Conservation (phyloP, 2,888 invertebrate genomes). For the Lysandra bellargus region DNA sequence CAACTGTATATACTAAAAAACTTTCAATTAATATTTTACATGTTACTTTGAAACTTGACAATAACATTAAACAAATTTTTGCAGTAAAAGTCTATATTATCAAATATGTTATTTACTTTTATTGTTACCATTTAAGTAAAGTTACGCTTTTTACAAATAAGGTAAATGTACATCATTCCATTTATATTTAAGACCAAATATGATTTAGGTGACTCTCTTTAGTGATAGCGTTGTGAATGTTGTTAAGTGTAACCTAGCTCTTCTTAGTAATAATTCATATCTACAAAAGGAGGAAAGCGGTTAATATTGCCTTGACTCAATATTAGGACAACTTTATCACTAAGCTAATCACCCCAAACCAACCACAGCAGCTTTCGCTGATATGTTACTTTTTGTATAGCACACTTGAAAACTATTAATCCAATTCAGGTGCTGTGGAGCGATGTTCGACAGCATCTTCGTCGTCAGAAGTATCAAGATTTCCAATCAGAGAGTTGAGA, state of each 20-base stretch:
- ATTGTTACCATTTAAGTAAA: slow-evolving; percentile 3
- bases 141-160: neutral
- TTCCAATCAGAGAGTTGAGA: slow-evolving; percentile 84
- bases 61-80: neutral
- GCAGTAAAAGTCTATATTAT: neutral
- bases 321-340: neutral
- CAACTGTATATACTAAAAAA: neutral
- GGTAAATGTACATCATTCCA: neutral
- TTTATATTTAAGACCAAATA: neutral
- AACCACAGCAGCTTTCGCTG: slow-evolving; percentile 23
- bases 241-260: neutral
- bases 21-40: neutral
- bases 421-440: slow-evolving; percentile 72
- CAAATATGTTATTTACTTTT: neutral
- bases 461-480: slow-evolving; percentile 82
- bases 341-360: neutral
- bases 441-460: slow-evolving; percentile 73
- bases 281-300: neutral
- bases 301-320: neutral
- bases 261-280: neutral
- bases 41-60: neutral
- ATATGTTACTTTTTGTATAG: slow-evolving; percentile 15
- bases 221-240: neutral
- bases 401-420: slow-evolving; percentile 49
- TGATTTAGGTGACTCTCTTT: neutral